Conservation (phyloP, 2,888 invertebrate genomes). For the Drosophila villosipedis region DNA sequence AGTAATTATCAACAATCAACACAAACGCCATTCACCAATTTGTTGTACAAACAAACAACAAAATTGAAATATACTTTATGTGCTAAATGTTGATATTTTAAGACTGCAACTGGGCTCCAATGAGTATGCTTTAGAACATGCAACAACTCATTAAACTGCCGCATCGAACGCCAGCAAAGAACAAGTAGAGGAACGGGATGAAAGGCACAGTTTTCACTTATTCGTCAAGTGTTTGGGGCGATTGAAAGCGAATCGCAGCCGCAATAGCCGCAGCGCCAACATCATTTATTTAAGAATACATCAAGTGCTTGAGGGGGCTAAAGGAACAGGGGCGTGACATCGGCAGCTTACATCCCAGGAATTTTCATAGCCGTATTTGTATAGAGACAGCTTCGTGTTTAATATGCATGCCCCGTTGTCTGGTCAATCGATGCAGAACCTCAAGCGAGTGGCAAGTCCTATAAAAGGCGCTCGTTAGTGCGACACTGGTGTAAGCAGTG, state of each 20-base stretch:
- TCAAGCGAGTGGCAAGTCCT: slow-evolving; percentile 46
- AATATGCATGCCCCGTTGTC: slow-evolving; percentile 74
- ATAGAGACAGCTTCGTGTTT: slow-evolving; percentile 47
- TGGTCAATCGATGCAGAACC: slow-evolving; percentile 78
- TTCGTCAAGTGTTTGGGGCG: slow-evolving; percentile 51
- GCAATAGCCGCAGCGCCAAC: slow-evolving; percentile 65
- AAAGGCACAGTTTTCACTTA: slow-evolving; percentile 52
- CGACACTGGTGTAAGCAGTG: slow-evolving; percentile 7
- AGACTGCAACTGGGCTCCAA: slow-evolving; percentile 12
- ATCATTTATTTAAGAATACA: slow-evolving; percentile 68
- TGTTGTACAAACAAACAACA: slow-evolving; percentile 16
- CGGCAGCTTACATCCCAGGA: slow-evolving; percentile 28
- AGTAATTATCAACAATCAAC: slow-evolving; percentile 63
- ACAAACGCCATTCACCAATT: slow-evolving; percentile 30
- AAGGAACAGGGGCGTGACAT: not conserved
- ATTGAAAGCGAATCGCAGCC: slow-evolving; percentile 65
- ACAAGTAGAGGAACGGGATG: not conserved
- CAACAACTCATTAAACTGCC: slow-evolving; percentile 58
- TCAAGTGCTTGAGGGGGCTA: not conserved
- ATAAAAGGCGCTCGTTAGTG: slow-evolving; percentile 65
- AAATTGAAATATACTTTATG: not conserved
- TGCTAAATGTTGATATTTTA: not conserved
- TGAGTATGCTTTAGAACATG: slow-evolving; percentile 53
- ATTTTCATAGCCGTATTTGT: slow-evolving; percentile 28
- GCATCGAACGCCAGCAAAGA: slow-evolving; percentile 40